A percentile compares a stretch with the other conserved stretches of the same genome.
These are phyloP conservation scores for Dreissena rostriformis DNA, from an alignment of 1,140 invertebrate species.

Conservation along the genomic window DNA sequence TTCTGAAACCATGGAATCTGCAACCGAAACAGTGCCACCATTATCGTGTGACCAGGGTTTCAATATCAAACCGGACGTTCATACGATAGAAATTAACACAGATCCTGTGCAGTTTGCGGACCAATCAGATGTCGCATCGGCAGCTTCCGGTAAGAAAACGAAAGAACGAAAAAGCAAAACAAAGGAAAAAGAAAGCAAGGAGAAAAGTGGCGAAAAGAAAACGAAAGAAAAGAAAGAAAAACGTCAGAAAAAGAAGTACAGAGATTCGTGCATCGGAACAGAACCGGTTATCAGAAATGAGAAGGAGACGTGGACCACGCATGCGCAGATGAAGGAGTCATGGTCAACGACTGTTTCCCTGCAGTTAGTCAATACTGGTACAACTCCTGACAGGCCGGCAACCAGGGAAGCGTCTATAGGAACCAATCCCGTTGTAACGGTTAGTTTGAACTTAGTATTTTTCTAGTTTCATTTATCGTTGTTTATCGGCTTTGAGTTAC, in stretches of 20 bases:
- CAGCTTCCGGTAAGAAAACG: conserved; percentile 41
- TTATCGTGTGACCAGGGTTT: conserved; percentile 55
- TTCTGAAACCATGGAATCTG: conserved; percentile 59
- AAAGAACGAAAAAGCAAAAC: conserved; percentile 50
- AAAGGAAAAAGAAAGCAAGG: conserved; percentile 49
- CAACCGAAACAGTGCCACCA: conserved; percentile 59
- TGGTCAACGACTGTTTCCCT: conserved; percentile 72
- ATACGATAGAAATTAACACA: conserved; percentile 62
- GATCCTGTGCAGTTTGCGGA: conserved; percentile 49
- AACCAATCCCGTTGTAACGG: conserved; percentile 64
- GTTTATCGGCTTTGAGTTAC: too few relatives aligned
- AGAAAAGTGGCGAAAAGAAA: conserved; percentile 33
- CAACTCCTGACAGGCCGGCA: conserved; percentile 69
- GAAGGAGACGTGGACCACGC: conserved; percentile 70
- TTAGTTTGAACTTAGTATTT: not conserved
- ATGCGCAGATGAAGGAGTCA: conserved; percentile 58
- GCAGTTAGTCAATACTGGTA: conserved; percentile 72
- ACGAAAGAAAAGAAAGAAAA: conserved; percentile 56
- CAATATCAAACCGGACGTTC: conserved; percentile 61
- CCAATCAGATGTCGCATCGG: not conserved
- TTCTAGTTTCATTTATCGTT: too few relatives aligned
- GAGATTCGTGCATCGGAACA: conserved; percentile 63
- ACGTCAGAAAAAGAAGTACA: conserved; percentile 46
- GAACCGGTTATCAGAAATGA: conserved; percentile 57
- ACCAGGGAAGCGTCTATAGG: conserved; percentile 69